Evolutionary conservation across 1,140 invertebrate genomes (phyloP).

Genomic region (Diplogasteroides magnus): DNA sequence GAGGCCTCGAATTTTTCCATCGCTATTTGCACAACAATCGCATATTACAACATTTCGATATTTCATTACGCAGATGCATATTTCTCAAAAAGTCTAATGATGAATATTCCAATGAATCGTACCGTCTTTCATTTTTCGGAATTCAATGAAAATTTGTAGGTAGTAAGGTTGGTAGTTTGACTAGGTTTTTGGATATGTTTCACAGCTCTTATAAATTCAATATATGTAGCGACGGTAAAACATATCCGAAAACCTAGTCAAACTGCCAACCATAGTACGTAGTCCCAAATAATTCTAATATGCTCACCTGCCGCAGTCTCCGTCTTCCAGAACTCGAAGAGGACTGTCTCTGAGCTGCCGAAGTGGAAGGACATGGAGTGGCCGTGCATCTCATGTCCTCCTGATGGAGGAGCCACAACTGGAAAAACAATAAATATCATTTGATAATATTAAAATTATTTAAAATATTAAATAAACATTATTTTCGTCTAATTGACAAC

Average conservation of each 20-base stretch:
- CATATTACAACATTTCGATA: not conserved
- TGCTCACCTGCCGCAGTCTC: not conserved
- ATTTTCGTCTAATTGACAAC: too few species aligned
- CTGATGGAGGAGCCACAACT: too few species aligned
- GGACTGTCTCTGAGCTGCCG: not conserved
- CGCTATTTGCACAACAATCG: too few species aligned
- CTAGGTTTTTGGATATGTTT: not conserved
- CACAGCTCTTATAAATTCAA: not conserved
- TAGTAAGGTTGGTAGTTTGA: not conserved
- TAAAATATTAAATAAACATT: too few species aligned
- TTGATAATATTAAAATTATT: too few species aligned
- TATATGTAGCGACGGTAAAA: not conserved
- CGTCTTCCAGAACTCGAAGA: not conserved
- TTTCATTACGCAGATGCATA: too few species aligned
- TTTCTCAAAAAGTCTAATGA: too few species aligned
- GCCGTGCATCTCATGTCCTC: too few species aligned
- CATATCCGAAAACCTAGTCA: not conserved
- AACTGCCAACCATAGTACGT: too few species aligned
- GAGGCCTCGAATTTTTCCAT: slow-evolving; percentile 44
- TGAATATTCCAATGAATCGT: too few species aligned
- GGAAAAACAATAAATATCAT: too few species aligned
- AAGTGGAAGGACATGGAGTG: not conserved
- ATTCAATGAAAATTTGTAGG: not conserved
- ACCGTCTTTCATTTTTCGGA: not conserved
- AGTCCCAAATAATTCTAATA: too few species aligned